A percentile compares a stretch with the other conserved stretches of the same genome.
Evolutionary conservation across 1,140 invertebrate species (phyloP).

Genomic region (Phymastichus coffea): DNA sequence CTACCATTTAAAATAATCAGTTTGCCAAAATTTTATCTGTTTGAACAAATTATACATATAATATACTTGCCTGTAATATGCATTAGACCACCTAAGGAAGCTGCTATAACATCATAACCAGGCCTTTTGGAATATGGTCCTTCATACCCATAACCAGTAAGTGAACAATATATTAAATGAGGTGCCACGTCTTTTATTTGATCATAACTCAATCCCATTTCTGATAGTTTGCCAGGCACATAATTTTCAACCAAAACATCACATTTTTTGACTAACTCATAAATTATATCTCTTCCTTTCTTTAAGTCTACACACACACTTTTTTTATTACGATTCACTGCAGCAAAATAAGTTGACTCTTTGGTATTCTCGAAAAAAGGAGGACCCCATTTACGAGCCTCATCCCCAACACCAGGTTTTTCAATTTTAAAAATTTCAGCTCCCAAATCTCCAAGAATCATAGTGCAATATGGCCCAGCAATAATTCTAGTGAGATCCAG

Average conservation of each 20-base stretch:
- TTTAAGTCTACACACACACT: slow-evolving; percentile 90
- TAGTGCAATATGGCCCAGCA: slow-evolving; percentile 77
- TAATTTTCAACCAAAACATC: slow-evolving; percentile 96
- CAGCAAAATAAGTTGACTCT: slow-evolving; percentile 83
- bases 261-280: slow-evolving; percentile 70
- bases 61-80: slow-evolving; percentile 82
- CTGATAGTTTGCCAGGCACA: slow-evolving; percentile 83
- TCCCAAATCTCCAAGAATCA: slow-evolving; percentile 91
- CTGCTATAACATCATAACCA: slow-evolving; percentile 95
- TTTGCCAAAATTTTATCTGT: no score
- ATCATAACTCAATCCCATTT: slow-evolving; percentile 79
- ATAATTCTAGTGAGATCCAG: slow-evolving; percentile 84
- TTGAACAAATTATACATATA: slow-evolving; percentile 1
- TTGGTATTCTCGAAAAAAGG: slow-evolving; percentile 75
- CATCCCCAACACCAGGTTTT: slow-evolving; percentile 79
- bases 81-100: slow-evolving; percentile 87
- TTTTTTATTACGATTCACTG: slow-evolving; percentile 94
- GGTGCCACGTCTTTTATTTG: slow-evolving; percentile 72
- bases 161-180: slow-evolving; percentile 87
- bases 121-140: slow-evolving; percentile 85
- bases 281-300: slow-evolving; percentile 72
- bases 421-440: slow-evolving; percentile 94
- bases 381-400: slow-evolving; percentile 89
- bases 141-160: slow-evolving; percentile 86
- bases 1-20: neutral